These are phyloP conservation scores for Patagioenas fasciata DNA, from an alignment of 2,113 vertebrate genomes.

Conservation along the genomic window DNA sequence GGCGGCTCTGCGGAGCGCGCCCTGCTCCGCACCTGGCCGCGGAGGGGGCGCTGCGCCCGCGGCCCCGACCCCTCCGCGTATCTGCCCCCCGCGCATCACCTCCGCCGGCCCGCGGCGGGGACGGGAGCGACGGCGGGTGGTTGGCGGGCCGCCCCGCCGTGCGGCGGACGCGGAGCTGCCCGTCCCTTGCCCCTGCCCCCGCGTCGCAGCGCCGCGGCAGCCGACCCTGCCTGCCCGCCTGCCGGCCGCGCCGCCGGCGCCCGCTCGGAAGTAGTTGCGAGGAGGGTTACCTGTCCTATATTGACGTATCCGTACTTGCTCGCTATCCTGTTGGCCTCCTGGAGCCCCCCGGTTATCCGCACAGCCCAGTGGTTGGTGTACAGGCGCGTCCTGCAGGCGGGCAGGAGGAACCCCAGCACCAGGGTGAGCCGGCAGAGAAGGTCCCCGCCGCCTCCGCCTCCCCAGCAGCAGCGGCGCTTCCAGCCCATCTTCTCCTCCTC, in stretches of 20 bases:
- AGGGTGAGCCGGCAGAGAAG: conserved; percentile 83
- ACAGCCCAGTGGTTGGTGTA: conserved; percentile 98
- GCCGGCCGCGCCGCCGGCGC: neutral
- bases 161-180: neutral
- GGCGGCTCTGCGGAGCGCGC: too few species aligned
- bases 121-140: neutral
- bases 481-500: conserved; percentile 76
- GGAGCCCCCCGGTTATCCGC: conserved; percentile 85
- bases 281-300: conserved; percentile 87
- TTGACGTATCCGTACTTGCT: conserved; percentile 93
- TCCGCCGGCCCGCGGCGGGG: too few species aligned
- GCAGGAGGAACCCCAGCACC: conserved; percentile 80
- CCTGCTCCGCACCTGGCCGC: too few species aligned
- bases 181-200: neutral
- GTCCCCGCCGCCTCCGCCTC: conserved; percentile 71
- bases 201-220: neutral
- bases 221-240: neutral
- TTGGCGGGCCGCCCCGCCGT: neutral
- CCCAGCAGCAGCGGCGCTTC: conserved; percentile 67
- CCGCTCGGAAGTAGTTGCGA: neutral
- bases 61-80: too few species aligned
- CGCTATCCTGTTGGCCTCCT: conserved; percentile 87
- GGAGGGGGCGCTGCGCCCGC: too few species aligned
- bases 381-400: conserved; percentile 85
- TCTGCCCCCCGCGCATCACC: too few species aligned